Conservation (phyloP, 2,888 invertebrate species). For the Cryptus viduatorius region DNA sequence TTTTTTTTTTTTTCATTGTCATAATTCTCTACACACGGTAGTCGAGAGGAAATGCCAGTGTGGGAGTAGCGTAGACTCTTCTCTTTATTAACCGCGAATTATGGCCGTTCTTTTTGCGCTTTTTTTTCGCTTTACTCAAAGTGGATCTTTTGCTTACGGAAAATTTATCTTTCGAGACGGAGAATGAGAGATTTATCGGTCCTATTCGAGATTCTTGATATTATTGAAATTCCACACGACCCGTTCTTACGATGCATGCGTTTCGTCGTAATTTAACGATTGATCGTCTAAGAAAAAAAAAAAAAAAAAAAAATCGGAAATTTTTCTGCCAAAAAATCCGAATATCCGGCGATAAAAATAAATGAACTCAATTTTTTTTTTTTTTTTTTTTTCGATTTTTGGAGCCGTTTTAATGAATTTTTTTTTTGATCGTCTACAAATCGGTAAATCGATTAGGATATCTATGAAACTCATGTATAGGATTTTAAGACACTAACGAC, state of each 20-base stretch:
- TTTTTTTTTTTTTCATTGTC: not conserved
- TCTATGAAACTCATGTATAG: not conserved
- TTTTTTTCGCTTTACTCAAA: not conserved
- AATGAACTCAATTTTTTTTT: not conserved
- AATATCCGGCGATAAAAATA: not conserved
- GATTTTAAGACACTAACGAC: conserved; percentile 12
- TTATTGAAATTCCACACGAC: not conserved
- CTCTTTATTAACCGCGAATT: not conserved
- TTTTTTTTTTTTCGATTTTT: not conserved
- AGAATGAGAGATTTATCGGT: conserved; percentile 17
- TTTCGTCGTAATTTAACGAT: not conserved
- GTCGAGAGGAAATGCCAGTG: not conserved
- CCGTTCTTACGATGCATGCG: not conserved
- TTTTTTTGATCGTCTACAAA: not conserved
- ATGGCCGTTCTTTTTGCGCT: too few relatives aligned
- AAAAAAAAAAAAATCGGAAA: not conserved
- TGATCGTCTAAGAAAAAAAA: not conserved
- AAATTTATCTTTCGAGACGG: not conserved
- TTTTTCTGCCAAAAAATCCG: not conserved
- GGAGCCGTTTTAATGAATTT: too few relatives aligned
- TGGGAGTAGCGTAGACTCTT: not conserved
- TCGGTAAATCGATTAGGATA: conserved; percentile 19
- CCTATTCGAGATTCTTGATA: not conserved
- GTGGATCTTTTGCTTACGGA: not conserved
- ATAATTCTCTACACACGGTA: conserved; percentile 16